phyloP scores from a whole-genome alignment of 2,888 invertebrate species.

The Agrotis ipsilon region DNA sequence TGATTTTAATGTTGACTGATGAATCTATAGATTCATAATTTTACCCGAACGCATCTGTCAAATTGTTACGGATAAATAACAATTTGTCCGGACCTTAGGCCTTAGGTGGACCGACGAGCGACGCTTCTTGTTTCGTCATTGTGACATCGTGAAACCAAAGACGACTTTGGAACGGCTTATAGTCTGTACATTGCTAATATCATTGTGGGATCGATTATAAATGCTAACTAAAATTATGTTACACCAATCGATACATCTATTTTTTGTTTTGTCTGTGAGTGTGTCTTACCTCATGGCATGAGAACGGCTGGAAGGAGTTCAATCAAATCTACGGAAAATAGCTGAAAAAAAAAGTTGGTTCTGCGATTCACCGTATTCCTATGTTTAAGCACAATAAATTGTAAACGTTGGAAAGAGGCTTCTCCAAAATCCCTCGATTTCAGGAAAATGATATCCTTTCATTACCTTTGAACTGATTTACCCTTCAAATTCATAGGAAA shows the following conservation, averaged over 20 bases:
- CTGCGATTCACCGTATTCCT: no score
- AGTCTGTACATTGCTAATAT: constrained; percentile 7
- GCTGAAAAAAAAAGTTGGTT: no score
- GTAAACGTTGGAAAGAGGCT: no score
- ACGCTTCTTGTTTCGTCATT: not conserved
- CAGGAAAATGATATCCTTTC: no score
- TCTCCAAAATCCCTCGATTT: no score
- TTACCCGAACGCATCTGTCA: no score
- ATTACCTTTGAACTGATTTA: no score
- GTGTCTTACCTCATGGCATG: constrained; percentile 8
- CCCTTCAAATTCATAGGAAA: no score
- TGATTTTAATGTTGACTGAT: not conserved
- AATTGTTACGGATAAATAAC: no score
- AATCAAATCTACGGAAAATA: constrained; percentile 4
- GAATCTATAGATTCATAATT: not conserved
- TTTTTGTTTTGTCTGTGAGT: constrained; percentile 5
- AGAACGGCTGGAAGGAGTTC: constrained; percentile 19
- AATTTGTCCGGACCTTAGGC: not conserved
- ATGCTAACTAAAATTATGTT: not conserved
- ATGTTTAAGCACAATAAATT: no score
- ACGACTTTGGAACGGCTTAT: not conserved
- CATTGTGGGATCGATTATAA: not conserved
- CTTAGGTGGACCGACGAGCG: not conserved
- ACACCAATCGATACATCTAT: not conserved
- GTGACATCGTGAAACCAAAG: not conserved